A percentile compares a stretch with the other conserved stretches of the same genome.
These are phyloP conservation scores for Hylia prasina DNA, from an alignment of 2,113 vertebrate species.

Conservation along the genomic window DNA sequence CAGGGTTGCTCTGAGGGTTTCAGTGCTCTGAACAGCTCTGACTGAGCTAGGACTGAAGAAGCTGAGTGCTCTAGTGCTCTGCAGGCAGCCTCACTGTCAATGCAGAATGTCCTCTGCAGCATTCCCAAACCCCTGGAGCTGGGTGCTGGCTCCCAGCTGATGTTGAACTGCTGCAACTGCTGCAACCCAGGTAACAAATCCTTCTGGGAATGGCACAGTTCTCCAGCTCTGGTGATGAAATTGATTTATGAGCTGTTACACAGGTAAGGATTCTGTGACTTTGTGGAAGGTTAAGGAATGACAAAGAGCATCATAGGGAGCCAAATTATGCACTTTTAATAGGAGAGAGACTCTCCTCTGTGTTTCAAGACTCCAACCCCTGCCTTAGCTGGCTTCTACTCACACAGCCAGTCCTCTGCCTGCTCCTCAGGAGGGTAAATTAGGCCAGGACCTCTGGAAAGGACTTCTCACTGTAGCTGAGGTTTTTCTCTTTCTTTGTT, in stretches of 20 bases:
- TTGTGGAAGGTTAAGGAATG: not conserved
- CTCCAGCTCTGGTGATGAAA: not conserved
- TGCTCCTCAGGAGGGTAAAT: not conserved
- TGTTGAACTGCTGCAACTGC: not conserved
- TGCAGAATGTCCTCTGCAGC: not conserved
- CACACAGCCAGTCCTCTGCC: not conserved
- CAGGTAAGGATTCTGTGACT: not conserved
- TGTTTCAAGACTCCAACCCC: not conserved
- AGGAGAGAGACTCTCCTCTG: not conserved
- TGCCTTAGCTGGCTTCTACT: not conserved
- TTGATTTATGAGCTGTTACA: not conserved
- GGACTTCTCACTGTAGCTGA: not conserved
- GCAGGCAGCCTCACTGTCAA: not conserved
- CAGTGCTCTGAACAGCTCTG: not conserved
- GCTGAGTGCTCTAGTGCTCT: not conserved
- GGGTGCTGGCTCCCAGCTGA: not conserved
- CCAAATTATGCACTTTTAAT: not conserved
- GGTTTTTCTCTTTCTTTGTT: not conserved
- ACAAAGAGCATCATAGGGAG: not conserved
- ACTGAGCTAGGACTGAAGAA: not conserved
- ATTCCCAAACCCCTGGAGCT: not conserved
- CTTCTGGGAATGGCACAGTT: not conserved
- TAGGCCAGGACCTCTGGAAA: not conserved
- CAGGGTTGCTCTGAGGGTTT: not conserved
- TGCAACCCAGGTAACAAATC: not conserved